Conservation (phyloP, 1,140 invertebrate genomes). For the Nomia melanderi region DNA sequence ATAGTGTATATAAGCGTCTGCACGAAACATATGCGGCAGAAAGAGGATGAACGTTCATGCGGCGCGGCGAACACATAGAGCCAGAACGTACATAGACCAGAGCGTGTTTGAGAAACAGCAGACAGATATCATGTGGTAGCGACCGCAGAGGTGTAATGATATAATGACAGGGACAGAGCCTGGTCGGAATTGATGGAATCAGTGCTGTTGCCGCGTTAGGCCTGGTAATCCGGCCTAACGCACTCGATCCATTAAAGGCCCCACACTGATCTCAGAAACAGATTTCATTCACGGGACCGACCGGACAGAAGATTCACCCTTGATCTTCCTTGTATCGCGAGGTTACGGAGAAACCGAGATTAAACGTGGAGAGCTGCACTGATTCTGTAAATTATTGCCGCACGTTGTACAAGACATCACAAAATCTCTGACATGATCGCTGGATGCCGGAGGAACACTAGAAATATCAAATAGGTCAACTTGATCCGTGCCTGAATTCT, state of each 20-base stretch:
- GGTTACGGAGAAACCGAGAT: neutral
- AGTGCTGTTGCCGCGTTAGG: constrained; percentile 69
- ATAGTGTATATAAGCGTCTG: constrained; percentile 7
- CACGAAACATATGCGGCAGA: neutral
- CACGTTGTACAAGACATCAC: too few species aligned
- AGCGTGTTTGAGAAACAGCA: constrained; percentile 7
- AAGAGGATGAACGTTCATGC: neutral
- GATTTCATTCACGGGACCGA: constrained; percentile 44
- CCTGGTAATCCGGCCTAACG: constrained; percentile 68
- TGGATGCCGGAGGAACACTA: too few species aligned
- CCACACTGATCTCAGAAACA: constrained; percentile 45
- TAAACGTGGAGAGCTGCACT: neutral
- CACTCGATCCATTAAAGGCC: constrained; percentile 59
- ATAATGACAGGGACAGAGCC: constrained; percentile 75
- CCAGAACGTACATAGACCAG: neutral
- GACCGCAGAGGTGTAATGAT: constrained; percentile 70
- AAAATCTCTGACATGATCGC: too few species aligned
- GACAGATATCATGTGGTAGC: constrained; percentile 59
- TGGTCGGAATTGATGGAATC: constrained; percentile 77
- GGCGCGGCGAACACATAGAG: neutral
- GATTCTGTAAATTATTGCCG: neutral
- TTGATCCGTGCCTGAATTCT: too few species aligned
- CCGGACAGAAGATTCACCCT: constrained; percentile 34
- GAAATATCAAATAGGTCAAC: too few species aligned
- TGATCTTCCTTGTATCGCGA: constrained; percentile 24